Percentiles rank a stretch among this genome's conserved stretches.
Conservation (phyloP, 2,113 vertebrate species). For the Callipepla californica region DNA sequence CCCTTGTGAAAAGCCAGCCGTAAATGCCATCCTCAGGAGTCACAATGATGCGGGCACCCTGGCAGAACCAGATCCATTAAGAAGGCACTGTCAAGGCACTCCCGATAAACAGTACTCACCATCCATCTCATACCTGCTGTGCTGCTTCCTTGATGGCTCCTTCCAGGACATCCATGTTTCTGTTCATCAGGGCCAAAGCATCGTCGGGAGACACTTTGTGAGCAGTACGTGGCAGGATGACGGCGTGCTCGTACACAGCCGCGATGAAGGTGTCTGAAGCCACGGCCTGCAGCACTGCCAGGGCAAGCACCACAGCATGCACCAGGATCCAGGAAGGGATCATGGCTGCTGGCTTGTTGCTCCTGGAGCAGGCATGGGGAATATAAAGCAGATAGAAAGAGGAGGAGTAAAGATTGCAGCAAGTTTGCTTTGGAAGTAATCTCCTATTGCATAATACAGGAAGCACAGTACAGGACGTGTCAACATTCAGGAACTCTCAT, state of each 20-base stretch:
- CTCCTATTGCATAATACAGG: background rate
- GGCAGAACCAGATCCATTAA: constrained; percentile 1
- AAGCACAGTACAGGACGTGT: background rate
- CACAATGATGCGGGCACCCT: constrained; percentile 78
- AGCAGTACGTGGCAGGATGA: constrained; percentile 41
- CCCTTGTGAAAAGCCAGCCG: constrained; percentile 74
- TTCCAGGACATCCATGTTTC: constrained; percentile 77
- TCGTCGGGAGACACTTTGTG: background rate
- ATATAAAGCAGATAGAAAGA: background rate
- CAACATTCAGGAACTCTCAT: background rate
- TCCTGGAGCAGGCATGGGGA: background rate
- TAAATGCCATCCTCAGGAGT: constrained; percentile 80
- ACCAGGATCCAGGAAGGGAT: background rate
- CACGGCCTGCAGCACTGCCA: background rate
- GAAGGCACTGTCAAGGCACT: background rate
- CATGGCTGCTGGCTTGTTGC: background rate
- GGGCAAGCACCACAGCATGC: background rate
- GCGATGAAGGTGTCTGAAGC: constrained; percentile 36
- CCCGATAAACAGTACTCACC: background rate
- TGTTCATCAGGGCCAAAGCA: constrained; percentile 73
- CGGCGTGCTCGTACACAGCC: constrained; percentile 69
- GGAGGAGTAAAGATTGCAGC: background rate
- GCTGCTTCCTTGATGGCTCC: constrained; percentile 66
- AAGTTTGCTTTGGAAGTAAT: background rate
- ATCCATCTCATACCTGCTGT: constrained; percentile 41